These are phyloP conservation scores for Drosophila auraria DNA, from an alignment of 1,140 invertebrate species.

Conservation along the genomic window DNA sequence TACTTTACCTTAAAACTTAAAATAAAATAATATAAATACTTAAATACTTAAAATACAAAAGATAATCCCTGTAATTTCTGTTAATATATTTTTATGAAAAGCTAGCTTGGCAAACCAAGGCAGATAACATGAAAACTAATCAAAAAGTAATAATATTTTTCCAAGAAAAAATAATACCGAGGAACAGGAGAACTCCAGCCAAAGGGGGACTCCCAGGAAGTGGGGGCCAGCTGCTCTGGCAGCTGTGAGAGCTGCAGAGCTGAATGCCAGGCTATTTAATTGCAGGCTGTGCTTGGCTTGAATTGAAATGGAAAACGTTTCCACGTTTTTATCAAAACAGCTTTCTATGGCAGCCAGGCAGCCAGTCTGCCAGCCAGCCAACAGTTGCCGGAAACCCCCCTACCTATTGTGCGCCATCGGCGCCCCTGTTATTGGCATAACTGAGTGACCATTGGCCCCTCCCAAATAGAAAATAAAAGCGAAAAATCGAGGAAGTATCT, in stretches of 20 bases:
- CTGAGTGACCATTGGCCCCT: constrained; percentile 40
- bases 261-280: constrained; percentile 25
- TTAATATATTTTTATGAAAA: no score
- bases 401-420: background rate
- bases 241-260: constrained; percentile 6
- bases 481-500: constrained; percentile 53
- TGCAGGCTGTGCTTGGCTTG: constrained; percentile 5
- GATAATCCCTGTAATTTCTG: no score
- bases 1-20: no score
- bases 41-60: no score
- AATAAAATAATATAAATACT: no score
- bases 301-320: constrained; percentile 45
- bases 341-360: constrained; percentile 39
- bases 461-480: constrained; percentile 15
- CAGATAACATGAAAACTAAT: no score
- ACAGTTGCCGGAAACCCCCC: constrained; percentile 8
- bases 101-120: no score
- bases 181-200: no score
- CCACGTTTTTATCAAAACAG: constrained; percentile 39
- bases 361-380: background rate
- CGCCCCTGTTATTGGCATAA: constrained; percentile 36
- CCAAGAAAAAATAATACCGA: no score
- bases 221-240: constrained; percentile 1
- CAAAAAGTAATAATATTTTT: no score
- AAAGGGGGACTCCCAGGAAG: background rate